Evolutionary conservation across 2,797 vertebrate species (phyloP), one percentile per base, ranked within the genome.

Genomic region (Anguilla megastoma): DNA sequence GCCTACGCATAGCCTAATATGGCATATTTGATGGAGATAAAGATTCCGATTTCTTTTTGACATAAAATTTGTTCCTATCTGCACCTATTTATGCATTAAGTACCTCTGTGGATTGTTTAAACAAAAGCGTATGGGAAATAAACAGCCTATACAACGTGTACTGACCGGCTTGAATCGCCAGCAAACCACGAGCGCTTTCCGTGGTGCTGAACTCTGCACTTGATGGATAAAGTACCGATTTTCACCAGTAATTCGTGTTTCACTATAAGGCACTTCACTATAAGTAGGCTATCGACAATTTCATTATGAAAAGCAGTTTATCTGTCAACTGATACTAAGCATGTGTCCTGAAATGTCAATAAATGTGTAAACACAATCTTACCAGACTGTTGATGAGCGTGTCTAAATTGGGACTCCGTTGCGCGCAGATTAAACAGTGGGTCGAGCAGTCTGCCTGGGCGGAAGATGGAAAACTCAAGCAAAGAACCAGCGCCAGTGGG

Each of bases 401-500:
- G 86, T 94, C 93, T 0, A 89, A 6, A 21, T 94, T 87, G 10
- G 88, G 94, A 86, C 93, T 93, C 86, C 95, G 95, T 86, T 96
- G 93, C 0, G 93, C 85, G 36, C 98, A 99, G 90, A 92, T 92
- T 89, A 96, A 95, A 89, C 98, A 99, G 89, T 90, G 94, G 10
- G 95, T 93, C n/a, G 95, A 93, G 63, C 98, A 99, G 86, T 96
- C 93, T 0, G 96, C 91, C 2, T 93, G 92, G 86, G 94, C 92
- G 1, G 91, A 94, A 24, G 88, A 91, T 2, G 97, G 94, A 89
- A 94, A 88, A 66, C 96, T 96, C 89, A 99, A 30, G 50, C 82
- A 71, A 84, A 88, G 92, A 18, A 94, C 92, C 94, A 98, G 89
- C 79, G 93, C 91, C 92, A 98, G 91, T 54, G 94, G 91, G 90